Evolutionary conservation across 92 coral and sea anemone genomes (phyloP).

Genomic region (Chrysogorgia sp.): DNA sequence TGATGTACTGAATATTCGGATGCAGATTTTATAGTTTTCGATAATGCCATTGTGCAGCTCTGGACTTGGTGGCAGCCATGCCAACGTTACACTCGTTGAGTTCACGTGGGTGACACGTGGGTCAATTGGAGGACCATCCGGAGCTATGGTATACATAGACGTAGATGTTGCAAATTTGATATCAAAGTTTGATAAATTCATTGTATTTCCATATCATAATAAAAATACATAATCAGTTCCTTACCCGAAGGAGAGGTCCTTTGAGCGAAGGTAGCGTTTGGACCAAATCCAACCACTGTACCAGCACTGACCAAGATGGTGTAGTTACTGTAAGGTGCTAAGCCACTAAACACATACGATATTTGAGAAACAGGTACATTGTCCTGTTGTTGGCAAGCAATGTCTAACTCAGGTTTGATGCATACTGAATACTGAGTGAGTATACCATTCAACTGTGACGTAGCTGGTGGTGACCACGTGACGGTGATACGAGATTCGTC

Average conservation of each 20-base stretch:
- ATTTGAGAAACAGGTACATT: neutral
- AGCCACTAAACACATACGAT: neutral
- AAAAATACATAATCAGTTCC: neutral
- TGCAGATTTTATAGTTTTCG: neutral
- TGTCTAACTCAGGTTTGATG: neutral
- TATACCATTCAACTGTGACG: conserved; percentile 17
- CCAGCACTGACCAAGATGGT: too few relatives aligned
- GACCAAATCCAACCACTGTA: too few relatives aligned
- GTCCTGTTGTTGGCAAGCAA: neutral
- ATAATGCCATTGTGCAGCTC: conserved; percentile 13
- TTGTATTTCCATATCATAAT: too few relatives aligned
- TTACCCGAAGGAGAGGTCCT: neutral
- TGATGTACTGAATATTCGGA: too few relatives aligned
- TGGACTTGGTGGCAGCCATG: conserved; percentile 10
- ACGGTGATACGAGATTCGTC: neutral
- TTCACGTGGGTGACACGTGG: neutral
- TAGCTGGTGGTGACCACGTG: conserved; percentile 1
- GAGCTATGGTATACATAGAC: conserved; percentile 7
- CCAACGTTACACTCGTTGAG: neutral
- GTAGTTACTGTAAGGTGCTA: too few relatives aligned
- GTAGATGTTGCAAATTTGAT: too few relatives aligned
- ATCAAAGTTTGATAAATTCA: too few relatives aligned
- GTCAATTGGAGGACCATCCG: conserved; percentile 3
- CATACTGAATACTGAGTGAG: conserved; percentile 2
- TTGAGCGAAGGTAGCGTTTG: neutral